phyloP scores from a whole-genome alignment of 2,888 invertebrate genomes.

The Macrophya annulata region DNA sequence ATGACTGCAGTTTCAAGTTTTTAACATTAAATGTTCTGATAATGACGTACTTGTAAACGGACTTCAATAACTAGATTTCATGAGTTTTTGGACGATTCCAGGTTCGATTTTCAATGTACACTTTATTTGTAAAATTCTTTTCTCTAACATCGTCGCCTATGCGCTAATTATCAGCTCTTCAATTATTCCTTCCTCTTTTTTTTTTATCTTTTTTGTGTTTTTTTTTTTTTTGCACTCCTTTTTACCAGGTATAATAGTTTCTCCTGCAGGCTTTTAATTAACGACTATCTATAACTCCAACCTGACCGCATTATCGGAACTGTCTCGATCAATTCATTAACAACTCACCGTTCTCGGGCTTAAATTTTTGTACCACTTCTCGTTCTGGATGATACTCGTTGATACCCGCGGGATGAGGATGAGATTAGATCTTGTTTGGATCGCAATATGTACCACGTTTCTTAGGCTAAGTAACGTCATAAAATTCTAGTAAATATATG shows the following conservation, averaged over 20 bases:
- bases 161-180: slow-evolving; percentile 26
- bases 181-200: not conserved
- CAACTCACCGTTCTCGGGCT: not conserved
- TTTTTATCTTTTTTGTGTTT: not conserved
- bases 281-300: slow-evolving; percentile 16
- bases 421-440: not conserved
- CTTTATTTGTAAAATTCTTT: not conserved
- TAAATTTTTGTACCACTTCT: slow-evolving; percentile 6
- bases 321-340: slow-evolving; percentile 1
- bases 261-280: slow-evolving; percentile 19
- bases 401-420: not conserved
- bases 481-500: too few relatives aligned
- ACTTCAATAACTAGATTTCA: not conserved
- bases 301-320: slow-evolving; percentile 22
- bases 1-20: not conserved
- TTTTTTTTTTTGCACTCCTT: not conserved
- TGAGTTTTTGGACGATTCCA: not conserved
- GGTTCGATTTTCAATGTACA: not conserved
- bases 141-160: not conserved
- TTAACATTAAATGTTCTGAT: not conserved
- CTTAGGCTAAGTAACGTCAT: too few relatives aligned
- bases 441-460: too few relatives aligned
- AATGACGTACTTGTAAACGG: not conserved
- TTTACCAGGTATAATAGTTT: not conserved
- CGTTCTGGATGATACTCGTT: not conserved